Evolutionary conservation across 1,140 invertebrate genomes (phyloP).

Genomic region (Melipona quadrifasciata): DNA sequence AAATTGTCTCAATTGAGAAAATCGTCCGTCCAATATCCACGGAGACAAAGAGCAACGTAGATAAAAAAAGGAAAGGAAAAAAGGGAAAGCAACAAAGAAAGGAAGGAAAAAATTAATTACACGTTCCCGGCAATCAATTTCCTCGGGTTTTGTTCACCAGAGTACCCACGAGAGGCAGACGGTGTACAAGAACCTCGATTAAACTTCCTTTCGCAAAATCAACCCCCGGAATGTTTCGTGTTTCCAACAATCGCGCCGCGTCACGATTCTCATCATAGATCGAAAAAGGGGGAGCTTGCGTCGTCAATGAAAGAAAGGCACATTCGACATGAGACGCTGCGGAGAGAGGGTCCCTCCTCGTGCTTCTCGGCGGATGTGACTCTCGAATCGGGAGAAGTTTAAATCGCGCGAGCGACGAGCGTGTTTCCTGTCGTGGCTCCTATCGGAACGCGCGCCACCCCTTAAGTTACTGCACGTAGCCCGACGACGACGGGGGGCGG

Average conservation of each 20-base stretch:
- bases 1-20: too few relatives aligned
- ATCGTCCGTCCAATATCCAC: too few relatives aligned
- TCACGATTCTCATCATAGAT: slow-evolving; percentile 33
- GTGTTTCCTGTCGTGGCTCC: neutral
- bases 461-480: slow-evolving; percentile 61
- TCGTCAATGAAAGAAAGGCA: slow-evolving; percentile 6
- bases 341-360: slow-evolving; percentile 14
- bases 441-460: slow-evolving; percentile 2
- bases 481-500: slow-evolving; percentile 43
- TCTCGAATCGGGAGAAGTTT: slow-evolving; percentile 58
- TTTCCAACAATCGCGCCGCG: slow-evolving; percentile 8
- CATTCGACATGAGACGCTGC: slow-evolving; percentile 15
- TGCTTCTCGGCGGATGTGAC: neutral
- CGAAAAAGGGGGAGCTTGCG: too few relatives aligned
- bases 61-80: too few relatives aligned
- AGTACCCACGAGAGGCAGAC: too few relatives aligned
- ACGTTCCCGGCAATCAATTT: neutral
- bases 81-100: too few relatives aligned
- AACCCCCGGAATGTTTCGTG: neutral
- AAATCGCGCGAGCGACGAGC: slow-evolving; percentile 52
- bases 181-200: neutral
- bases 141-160: neutral
- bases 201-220: neutral
- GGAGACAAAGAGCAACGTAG: too few relatives aligned
- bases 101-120: neutral